Base-by-base conservation (phyloP, 2,113 vertebrate species). In the Hemicordylus capensis region DNA sequence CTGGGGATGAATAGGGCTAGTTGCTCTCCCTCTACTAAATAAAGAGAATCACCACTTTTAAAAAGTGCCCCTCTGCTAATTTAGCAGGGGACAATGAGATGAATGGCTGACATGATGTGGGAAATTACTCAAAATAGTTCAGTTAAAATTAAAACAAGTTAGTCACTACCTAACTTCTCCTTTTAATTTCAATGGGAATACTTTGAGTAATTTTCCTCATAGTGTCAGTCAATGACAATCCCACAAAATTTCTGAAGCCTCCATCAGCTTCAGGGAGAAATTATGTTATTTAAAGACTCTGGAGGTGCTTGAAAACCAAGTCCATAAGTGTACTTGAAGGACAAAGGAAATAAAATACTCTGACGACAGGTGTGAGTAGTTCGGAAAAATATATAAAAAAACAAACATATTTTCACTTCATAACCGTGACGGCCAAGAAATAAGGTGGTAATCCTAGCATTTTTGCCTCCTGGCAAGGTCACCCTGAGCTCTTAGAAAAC, bases 221-320 rank as follows among this genome's bases (percentile, higher is more conserved):
- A 85, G 75, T n/a, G n/a, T n/a, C 88, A 82, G 37, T 81, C 63
- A 83, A 90, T 44, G 19, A 54, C 34, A 44, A 19, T 42, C 42
- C 28, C 24, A 28, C 24, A 17, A 6, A 31, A 51, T 77, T 67
- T 67, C 26, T 56, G 12, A 84, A 56, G 9, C 6, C 10, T 54
- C 24, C 28, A 56, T 51, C 63, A 83, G 42, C 83, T 19, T 0
- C 34, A 78, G 31, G 2, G 84, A 58, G 9, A 64, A 56, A 67
- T 4, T 7, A 76, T 11, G 54, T 7, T 58, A 56, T 8, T 64
- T n/a, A 19, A 76, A 74, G 20, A 72, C 7, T 2, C 64, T 22
- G 39, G 83, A 12, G 81, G 56, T 37, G 22, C 88, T 80, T 80
- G 48, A 4, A 84, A 87, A 80, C 73, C 75, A 37, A 80, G 87